phyloP scores from a whole-genome alignment of 2,113 vertebrate species.

The Notiomystis cincta region DNA sequence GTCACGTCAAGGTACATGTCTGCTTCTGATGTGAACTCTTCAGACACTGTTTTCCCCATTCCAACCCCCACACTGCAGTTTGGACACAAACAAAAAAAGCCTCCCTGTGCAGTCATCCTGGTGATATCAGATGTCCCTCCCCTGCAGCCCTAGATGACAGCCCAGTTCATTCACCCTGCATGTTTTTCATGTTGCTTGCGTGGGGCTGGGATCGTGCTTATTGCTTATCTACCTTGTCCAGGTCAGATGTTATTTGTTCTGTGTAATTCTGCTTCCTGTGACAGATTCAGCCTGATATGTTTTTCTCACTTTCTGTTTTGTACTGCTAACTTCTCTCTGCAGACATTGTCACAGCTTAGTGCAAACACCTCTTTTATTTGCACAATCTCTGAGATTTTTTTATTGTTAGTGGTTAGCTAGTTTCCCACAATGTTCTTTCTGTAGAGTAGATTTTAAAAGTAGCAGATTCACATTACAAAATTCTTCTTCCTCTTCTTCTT shows the following conservation, averaged over 20 bases:
- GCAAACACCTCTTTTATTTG: neutral
- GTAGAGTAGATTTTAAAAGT: neutral
- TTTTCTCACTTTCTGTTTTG: conserved; percentile 31
- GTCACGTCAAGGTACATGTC: conserved; percentile 32
- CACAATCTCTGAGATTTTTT: neutral
- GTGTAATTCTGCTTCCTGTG: neutral
- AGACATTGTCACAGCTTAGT: neutral
- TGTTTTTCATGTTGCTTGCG: neutral
- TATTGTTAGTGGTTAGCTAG: neutral
- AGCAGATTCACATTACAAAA: neutral
- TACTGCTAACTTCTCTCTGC: neutral
- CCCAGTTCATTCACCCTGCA: neutral
- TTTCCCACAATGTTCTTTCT: neutral
- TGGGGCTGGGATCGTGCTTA: neutral
- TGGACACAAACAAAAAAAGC: neutral
- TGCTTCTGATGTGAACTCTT: conserved; percentile 4
- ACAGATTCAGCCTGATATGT: neutral
- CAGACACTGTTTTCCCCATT: neutral
- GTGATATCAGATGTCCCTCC: neutral
- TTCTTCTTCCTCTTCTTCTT: neutral
- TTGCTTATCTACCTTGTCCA: neutral
- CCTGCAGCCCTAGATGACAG: neutral
- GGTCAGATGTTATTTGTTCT: neutral
- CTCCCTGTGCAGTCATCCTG: neutral
- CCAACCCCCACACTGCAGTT: neutral